Evolutionary conservation across 2,888 invertebrate genomes (phyloP), one percentile per base, ranked within the genome.

Genomic region (Nemapogon koenigi): DNA sequence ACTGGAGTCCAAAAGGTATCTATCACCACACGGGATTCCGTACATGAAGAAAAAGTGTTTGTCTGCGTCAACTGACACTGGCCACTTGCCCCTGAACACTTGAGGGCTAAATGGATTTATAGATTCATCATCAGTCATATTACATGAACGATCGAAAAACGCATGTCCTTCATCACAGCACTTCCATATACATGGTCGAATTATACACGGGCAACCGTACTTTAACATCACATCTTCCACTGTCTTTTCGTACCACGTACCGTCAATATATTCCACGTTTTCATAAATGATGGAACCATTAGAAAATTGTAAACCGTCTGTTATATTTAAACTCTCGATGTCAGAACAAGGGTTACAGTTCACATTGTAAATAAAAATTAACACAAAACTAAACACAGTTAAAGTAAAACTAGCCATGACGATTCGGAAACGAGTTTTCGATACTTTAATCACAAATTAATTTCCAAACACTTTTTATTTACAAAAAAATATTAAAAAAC

Each of bases 181-280:
- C 45, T 70, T 68, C 58, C 69, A 69, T 17, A 78, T 29, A 42
- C 78, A 76, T 8, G 48, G 43, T 4, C 69, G 54, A 2, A 53
- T 61, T 6, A 71, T 59, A 40, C 76, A 78, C 0, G 76, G 76
- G 29, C 78, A 78, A 0, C 76, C 78, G 2, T 57, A 50, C 2
- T 46, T 46, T 3, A 49, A 26, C 0, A 43, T 40, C 4, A 45
- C 43, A 2, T 55, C 62, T 10, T 62, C 51, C 25, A 58, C 52
- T 10, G 52, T 51, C 2, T 49, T 39, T 32, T 66, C 58, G 33
- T 62, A 73, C 70, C 72, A 76, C 11, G 53, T 43, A 4, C 52
- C 60, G 7, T 40, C 48, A 1, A 43, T 44, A 27, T 65, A 78
- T 44, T 66, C 64, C 11, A 69, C 38, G 1, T 59, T 68, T 10